Evolutionary conservation across 2,113 vertebrate species (phyloP).

Genomic region (Erpornis zantholeuca): DNA sequence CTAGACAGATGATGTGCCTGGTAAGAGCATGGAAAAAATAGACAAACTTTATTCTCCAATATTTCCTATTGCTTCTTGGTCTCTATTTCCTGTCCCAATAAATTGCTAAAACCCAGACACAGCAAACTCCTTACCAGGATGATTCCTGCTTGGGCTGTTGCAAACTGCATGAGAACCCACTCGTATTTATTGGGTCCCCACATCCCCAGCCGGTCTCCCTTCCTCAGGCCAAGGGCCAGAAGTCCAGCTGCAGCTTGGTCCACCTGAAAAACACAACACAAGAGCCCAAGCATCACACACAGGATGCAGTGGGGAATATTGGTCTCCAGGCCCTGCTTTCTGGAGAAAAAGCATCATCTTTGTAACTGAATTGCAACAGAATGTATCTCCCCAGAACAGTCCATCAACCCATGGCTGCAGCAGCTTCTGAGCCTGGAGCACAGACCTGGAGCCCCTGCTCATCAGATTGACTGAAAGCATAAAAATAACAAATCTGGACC

Average conservation of each 20-base stretch:
- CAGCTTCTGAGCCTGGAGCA: neutral
- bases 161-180: constrained; percentile 90
- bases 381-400: neutral
- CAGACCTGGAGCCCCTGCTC: neutral
- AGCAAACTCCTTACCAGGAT: constrained; percentile 82
- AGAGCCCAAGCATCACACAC: neutral
- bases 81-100: neutral
- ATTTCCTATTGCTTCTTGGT: neutral
- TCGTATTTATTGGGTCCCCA: constrained; percentile 93
- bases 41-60: neutral
- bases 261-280: constrained; percentile 74
- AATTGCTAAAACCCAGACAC: neutral
- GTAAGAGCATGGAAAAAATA: neutral
- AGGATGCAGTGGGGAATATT: neutral
- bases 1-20: neutral
- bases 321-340: neutral
- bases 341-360: neutral
- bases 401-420: neutral
- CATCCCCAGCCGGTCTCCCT: constrained; percentile 88
- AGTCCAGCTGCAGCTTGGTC: constrained; percentile 88
- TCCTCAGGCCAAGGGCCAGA: constrained; percentile 84
- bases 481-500: neutral
- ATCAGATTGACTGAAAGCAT: neutral
- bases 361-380: neutral
- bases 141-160: constrained; percentile 90